Conservation (phyloP, 2,797 vertebrate species). For the Pogonophryne albipinna region DNA sequence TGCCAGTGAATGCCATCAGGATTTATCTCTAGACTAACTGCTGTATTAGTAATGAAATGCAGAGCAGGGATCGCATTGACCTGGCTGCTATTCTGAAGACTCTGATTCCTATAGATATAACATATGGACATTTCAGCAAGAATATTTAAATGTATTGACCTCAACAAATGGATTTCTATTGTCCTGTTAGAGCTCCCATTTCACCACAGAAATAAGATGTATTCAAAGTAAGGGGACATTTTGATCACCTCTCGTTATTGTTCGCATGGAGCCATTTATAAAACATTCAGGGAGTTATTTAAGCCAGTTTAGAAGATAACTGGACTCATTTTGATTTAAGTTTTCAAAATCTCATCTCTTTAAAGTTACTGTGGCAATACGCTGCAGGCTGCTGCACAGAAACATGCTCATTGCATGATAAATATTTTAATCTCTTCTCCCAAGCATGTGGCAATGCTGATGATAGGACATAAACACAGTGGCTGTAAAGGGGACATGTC, state of each 20-base stretch:
- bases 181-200: background rate
- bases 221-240: background rate
- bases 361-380: too few relatives aligned
- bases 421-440: constrained; percentile 12
- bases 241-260: background rate
- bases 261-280: background rate
- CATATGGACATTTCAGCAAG: constrained; percentile 13
- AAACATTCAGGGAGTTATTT: background rate
- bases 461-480: constrained; percentile 20
- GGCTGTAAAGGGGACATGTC: background rate
- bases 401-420: constrained; percentile 2
- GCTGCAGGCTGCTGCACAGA: background rate
- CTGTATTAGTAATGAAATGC: constrained; percentile 27
- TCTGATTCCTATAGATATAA: constrained; percentile 7
- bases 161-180: constrained; percentile 9
- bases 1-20: constrained; percentile 25
- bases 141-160: constrained; percentile 17
- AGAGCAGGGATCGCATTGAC: constrained; percentile 1
- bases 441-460: constrained; percentile 2
- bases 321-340: background rate
- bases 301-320: background rate
- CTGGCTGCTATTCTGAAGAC: constrained; percentile 20
- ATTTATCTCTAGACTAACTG: constrained; percentile 3
- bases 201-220: background rate
- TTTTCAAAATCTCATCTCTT: background rate